phyloP scores from a whole-genome alignment of 2,113 vertebrate species.

The Cyanistes caeruleus region DNA sequence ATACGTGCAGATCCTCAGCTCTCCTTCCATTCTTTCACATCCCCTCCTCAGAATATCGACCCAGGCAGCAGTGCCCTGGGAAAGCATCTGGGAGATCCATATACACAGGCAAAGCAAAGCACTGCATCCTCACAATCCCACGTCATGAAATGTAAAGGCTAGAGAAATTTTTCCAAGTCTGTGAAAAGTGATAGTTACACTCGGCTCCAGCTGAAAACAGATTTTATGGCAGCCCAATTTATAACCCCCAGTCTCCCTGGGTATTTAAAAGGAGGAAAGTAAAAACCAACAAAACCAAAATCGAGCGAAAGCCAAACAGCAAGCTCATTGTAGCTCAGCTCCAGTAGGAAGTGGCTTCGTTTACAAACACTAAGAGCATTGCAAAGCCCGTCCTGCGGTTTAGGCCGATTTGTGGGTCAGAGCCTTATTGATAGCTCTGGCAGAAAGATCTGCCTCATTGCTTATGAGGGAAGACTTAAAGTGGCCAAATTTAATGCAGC shows the following conservation, averaged over 20 bases:
- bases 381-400: not conserved
- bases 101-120: not conserved
- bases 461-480: too few species aligned
- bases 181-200: not conserved
- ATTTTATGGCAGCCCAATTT: not conserved
- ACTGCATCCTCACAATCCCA: not conserved
- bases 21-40: not conserved
- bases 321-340: not conserved
- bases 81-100: not conserved
- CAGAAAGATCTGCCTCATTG: too few species aligned
- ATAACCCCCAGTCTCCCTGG: not conserved
- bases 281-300: not conserved
- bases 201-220: not conserved
- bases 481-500: too few species aligned
- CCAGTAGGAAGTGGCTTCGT: not conserved
- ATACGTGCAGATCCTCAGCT: not conserved
- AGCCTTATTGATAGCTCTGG: not conserved
- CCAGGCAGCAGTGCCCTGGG: not conserved
- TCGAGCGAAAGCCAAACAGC: not conserved
- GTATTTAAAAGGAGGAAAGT: not conserved
- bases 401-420: not conserved
- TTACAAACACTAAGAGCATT: not conserved
- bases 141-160: not conserved
- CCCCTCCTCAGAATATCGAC: not conserved
- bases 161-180: not conserved